Percentiles rank a stretch among this genome's conserved stretches.
phyloP scores from a whole-genome alignment of 2,113 vertebrate genomes.

The Acrocephalus kingi region DNA sequence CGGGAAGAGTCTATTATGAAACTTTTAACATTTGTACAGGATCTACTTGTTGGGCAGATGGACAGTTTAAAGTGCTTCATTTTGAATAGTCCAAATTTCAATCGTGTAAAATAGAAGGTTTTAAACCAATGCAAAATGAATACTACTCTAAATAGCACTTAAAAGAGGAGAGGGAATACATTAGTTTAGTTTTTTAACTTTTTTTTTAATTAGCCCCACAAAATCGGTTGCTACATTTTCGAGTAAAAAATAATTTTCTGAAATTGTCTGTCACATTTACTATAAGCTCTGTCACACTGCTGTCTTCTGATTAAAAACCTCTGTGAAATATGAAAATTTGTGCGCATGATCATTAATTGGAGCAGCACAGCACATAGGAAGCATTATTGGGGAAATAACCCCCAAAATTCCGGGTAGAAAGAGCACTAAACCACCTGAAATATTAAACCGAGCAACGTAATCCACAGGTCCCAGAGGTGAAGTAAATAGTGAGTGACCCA shows the following conservation, averaged over 20 bases:
- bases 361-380: neutral
- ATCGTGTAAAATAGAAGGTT: neutral
- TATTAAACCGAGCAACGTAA: neutral
- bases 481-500: neutral
- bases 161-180: neutral
- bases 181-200: neutral
- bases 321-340: neutral
- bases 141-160: neutral
- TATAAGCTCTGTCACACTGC: constrained; percentile 14
- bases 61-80: neutral
- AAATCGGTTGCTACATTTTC: neutral
- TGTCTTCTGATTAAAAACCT: constrained; percentile 63
- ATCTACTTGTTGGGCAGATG: neutral
- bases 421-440: neutral
- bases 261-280: constrained; percentile 8
- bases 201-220: neutral
- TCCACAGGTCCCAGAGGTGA: neutral
- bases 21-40: neutral
- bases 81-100: neutral
- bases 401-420: neutral
- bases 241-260: neutral
- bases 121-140: neutral
- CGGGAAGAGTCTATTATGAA: neutral
- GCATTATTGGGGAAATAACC: neutral
- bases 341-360: neutral